phyloP scores from a whole-genome alignment of 2,113 vertebrate species.

The Mastomys natalensis region DNA sequence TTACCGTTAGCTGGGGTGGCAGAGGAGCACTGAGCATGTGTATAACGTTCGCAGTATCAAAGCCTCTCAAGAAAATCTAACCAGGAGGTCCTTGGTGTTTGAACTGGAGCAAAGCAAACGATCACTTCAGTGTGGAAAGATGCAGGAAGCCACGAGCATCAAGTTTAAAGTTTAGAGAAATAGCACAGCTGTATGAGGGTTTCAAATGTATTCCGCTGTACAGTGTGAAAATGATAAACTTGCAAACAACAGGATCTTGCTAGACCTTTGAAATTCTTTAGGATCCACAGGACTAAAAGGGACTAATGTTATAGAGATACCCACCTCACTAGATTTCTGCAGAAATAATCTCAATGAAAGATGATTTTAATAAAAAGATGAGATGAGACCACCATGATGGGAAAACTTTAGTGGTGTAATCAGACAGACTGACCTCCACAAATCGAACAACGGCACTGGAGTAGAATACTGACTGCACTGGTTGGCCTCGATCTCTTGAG shows the following conservation, averaged over 20 bases:
- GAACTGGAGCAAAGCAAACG: neutral
- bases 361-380: neutral
- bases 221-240: neutral
- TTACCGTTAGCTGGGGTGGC: neutral
- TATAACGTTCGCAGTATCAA: neutral
- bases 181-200: neutral
- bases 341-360: constrained; percentile 24
- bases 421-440: neutral
- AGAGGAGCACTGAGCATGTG: neutral
- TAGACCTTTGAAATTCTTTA: constrained; percentile 35
- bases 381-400: neutral
- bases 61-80: neutral
- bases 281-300: neutral
- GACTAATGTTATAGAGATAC: neutral
- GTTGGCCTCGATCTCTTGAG: neutral
- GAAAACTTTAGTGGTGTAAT: neutral
- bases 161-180: neutral
- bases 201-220: neutral
- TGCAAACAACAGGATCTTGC: constrained; percentile 13
- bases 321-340: neutral
- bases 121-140: neutral
- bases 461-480: neutral
- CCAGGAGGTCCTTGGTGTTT: neutral
- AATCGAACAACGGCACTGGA: neutral
- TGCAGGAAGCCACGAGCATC: neutral